These are phyloP conservation scores for Lates japonicus DNA, from an alignment of 2,797 vertebrate species.

Conservation along the genomic window DNA sequence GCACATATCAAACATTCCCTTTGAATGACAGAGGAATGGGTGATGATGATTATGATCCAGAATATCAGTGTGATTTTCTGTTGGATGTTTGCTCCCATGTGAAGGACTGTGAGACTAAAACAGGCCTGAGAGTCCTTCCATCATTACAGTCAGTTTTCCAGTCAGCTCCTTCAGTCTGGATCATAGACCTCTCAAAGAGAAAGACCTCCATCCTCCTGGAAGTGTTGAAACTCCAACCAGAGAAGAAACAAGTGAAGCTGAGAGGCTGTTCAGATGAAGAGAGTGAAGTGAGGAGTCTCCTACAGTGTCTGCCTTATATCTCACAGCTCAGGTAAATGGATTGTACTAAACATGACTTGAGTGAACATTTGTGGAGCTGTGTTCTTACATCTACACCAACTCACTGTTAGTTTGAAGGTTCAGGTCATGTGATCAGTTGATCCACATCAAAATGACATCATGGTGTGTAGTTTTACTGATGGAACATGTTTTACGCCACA, in stretches of 20 bases:
- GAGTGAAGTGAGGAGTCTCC: slow-evolving; percentile 51
- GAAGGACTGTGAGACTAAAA: slow-evolving; percentile 11
- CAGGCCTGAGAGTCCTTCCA: slow-evolving; percentile 28
- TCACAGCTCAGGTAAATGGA: slow-evolving; percentile 27
- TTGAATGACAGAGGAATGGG: too few relatives aligned
- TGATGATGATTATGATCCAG: too few relatives aligned
- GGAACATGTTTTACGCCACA: too few relatives aligned
- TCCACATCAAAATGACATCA: too few relatives aligned
- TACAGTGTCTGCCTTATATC: slow-evolving; percentile 48
- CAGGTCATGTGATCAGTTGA: too few relatives aligned
- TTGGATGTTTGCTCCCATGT: slow-evolving; percentile 28
- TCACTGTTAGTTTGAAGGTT: too few relatives aligned
- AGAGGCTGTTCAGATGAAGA: slow-evolving; percentile 41
- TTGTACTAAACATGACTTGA: too few relatives aligned
- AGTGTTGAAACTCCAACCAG: slow-evolving; percentile 48
- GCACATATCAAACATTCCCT: too few relatives aligned
- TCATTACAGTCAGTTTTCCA: slow-evolving; percentile 28
- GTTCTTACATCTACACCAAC: too few relatives aligned
- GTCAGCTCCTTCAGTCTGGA: slow-evolving; percentile 46
- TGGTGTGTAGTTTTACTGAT: too few relatives aligned
- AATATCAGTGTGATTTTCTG: slow-evolving; percentile 5
- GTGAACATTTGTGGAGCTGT: too few relatives aligned
- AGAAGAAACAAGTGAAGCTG: slow-evolving; percentile 48
- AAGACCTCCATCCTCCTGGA: slow-evolving; percentile 55
- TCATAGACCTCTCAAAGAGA: slow-evolving; percentile 45